These are phyloP conservation scores for Aspidoscelis tigris DNA, from an alignment of 2,113 vertebrate species.

Conservation along the genomic window DNA sequence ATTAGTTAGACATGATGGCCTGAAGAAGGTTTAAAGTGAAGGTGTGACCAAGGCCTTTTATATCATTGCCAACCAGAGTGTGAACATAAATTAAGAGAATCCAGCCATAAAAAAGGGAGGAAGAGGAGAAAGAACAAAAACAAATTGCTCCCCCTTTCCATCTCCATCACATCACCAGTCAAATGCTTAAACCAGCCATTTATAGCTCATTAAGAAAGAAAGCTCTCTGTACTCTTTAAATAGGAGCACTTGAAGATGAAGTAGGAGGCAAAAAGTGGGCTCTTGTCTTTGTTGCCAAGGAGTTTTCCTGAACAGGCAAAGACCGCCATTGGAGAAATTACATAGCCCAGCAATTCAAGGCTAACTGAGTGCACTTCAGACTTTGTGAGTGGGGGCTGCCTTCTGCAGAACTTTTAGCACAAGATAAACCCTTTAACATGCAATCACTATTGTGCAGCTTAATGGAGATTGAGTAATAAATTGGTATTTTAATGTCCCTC, in stretches of 20 bases:
- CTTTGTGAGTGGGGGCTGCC: neutral
- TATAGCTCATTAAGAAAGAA: conserved; percentile 27
- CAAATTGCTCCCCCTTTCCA: conserved; percentile 7
- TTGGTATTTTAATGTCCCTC: neutral
- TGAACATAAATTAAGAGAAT: neutral
- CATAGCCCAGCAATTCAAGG: conserved; percentile 25
- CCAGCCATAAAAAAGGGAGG: neutral
- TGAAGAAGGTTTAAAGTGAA: too few species aligned
- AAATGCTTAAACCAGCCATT: conserved; percentile 23
- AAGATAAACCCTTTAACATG: neutral
- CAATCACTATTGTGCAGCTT: neutral
- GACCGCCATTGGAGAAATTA: conserved; percentile 24
- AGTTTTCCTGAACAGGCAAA: conserved; percentile 11
- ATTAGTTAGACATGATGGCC: too few species aligned
- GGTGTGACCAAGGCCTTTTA: neutral
- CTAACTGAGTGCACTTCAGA: conserved; percentile 35
- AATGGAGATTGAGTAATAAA: conserved; percentile 34
- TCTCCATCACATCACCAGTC: neutral
- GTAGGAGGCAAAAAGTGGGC: conserved; percentile 26
- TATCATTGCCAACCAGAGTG: neutral
- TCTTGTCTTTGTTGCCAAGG: conserved; percentile 35
- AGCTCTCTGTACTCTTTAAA: conserved; percentile 29
- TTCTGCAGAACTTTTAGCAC: conserved; percentile 21
- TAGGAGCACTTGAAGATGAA: conserved; percentile 26
- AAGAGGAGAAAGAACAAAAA: too few species aligned